Evolutionary conservation across 2,797 vertebrate genomes (phyloP).

Genomic region (Peromyscus eremicus): DNA sequence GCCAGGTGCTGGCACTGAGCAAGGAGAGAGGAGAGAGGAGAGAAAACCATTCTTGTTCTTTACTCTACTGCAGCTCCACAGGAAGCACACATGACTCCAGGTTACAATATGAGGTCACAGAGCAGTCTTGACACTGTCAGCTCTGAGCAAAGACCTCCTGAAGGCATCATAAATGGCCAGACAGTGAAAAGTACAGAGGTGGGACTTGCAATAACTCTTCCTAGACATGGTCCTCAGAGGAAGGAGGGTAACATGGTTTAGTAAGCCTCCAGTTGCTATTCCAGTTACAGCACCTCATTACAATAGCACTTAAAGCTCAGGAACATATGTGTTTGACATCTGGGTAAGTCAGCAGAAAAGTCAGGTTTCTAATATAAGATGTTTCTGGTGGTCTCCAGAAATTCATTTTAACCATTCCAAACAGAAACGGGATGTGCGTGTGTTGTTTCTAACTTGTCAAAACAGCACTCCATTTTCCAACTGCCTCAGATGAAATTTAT

Average conservation of each 20-base stretch:
- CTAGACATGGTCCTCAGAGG: not conserved
- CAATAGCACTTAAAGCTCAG: not conserved
- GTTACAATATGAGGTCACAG: not conserved
- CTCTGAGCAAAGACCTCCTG: not conserved
- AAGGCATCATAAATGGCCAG: not conserved
- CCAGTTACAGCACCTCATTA: not conserved
- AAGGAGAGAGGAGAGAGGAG: not conserved
- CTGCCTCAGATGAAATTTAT: slow-evolving; percentile 76
- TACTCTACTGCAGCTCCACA: not conserved
- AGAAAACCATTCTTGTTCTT: not conserved
- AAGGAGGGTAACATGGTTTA: not conserved
- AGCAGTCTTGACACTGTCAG: not conserved
- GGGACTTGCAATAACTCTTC: not conserved
- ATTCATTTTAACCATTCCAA: slow-evolving; percentile 69
- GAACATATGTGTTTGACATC: slow-evolving; percentile 61
- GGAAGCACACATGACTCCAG: not conserved
- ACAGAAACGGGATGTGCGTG: slow-evolving; percentile 66
- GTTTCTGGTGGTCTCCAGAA: slow-evolving; percentile 78
- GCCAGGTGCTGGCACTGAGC: not conserved
- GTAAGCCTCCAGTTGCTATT: not conserved
- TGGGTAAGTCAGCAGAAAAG: slow-evolving; percentile 74
- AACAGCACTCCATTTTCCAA: slow-evolving; percentile 76
- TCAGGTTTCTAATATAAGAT: slow-evolving; percentile 62
- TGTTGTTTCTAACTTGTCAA: slow-evolving; percentile 80
- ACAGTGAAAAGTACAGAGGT: not conserved